phyloP scores from a whole-genome alignment of 2,888 invertebrate genomes.

The Xestia c-nigrum region DNA sequence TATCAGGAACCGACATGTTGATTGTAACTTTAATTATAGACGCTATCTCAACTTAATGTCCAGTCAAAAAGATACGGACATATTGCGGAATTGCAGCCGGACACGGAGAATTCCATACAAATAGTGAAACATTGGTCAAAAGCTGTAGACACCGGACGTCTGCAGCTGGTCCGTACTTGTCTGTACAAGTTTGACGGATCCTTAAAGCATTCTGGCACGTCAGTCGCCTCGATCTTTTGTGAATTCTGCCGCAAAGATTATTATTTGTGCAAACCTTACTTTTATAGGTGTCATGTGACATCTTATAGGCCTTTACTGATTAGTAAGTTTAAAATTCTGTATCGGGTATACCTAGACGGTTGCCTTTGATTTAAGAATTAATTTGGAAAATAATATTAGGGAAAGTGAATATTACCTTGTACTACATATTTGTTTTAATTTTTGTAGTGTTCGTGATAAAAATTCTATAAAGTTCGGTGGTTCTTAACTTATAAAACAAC shows the following conservation, averaged over 20 bases:
- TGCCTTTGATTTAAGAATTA: background rate
- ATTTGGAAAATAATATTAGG: background rate
- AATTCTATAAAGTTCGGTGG: too few species aligned
- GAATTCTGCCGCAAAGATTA: background rate
- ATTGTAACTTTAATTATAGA: background rate
- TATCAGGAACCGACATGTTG: background rate
- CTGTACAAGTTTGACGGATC: background rate
- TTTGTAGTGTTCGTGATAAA: background rate
- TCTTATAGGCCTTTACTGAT: background rate
- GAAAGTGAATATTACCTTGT: background rate
- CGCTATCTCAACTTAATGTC: background rate
- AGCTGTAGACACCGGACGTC: background rate
- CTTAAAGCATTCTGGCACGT: background rate
- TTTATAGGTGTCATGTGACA: background rate
- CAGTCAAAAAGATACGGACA: background rate
- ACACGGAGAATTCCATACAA: background rate
- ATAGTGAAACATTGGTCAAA: background rate
- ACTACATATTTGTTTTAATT: background rate
- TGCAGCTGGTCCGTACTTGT: background rate
- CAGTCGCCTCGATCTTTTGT: background rate
- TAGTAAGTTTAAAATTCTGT: background rate
- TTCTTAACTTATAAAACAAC: background rate
- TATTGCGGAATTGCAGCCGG: rapidly evolving
- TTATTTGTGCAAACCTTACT: background rate
- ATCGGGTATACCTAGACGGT: background rate